Evolutionary conservation across 2,113 vertebrate genomes (phyloP).

Genomic region (Sitta europaea): DNA sequence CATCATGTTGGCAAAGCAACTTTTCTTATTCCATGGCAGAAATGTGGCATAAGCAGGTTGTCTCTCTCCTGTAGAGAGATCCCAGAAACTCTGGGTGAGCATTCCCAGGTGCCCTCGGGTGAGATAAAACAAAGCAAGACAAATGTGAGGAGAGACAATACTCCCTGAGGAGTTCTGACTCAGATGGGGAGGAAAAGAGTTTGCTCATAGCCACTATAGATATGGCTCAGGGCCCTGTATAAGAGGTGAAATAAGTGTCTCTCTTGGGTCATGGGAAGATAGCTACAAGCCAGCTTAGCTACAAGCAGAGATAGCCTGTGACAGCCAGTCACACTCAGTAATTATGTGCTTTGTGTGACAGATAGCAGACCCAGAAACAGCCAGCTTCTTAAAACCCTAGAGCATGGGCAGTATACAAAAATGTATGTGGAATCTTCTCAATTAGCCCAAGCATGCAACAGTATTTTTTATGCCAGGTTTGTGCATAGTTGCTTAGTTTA

Average conservation of each 20-base stretch:
- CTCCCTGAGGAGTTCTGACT: not conserved
- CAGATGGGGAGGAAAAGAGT: not conserved
- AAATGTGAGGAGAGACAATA: not conserved
- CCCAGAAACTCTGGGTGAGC: not conserved
- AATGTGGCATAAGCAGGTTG: not conserved
- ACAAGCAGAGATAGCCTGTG: conserved; percentile 12
- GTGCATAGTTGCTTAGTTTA: not conserved
- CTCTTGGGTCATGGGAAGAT: conserved; percentile 22
- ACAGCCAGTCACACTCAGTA: not conserved
- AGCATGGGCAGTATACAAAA: not conserved
- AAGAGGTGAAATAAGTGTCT: conserved; percentile 17
- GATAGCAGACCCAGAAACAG: conserved; percentile 23
- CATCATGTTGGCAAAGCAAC: not conserved
- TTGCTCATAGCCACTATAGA: not conserved
- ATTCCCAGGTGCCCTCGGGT: not conserved
- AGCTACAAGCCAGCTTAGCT: conserved; percentile 36
- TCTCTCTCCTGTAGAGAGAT: not conserved
- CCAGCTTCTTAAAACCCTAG: not conserved
- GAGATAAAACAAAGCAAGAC: not conserved
- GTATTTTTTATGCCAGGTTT: not conserved
- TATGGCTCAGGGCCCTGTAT: not conserved
- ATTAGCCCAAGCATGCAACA: not conserved
- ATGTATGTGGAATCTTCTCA: not conserved
- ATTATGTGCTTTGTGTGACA: not conserved
- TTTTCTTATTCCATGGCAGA: not conserved